These are phyloP conservation scores for Echeneis naucrates DNA, from an alignment of 2,797 vertebrate species.

Conservation along the genomic window DNA sequence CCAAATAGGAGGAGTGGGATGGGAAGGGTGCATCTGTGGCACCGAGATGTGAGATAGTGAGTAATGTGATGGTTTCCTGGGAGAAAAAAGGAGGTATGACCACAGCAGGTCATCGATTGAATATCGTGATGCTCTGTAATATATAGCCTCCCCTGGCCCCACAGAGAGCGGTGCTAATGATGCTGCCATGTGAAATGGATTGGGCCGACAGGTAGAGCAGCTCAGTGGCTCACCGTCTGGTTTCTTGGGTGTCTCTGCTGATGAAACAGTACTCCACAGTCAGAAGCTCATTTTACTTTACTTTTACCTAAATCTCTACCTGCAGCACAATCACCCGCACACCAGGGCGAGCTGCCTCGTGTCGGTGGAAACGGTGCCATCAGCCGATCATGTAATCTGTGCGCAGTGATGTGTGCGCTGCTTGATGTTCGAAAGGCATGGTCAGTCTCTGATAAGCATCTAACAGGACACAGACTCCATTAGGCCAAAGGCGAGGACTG, in stretches of 20 bases:
- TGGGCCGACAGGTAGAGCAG: conserved; percentile 3
- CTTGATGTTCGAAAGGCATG: conserved; percentile 18
- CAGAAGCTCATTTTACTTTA: conserved; percentile 44
- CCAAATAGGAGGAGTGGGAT: conserved; percentile 13
- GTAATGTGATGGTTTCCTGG: conserved; percentile 17
- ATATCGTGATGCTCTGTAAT: conserved; percentile 66
- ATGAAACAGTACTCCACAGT: conserved; percentile 60
- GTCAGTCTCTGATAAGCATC: conserved; percentile 59
- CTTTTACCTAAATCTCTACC: conserved; percentile 31
- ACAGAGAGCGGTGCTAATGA: conserved; percentile 66
- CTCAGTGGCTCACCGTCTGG: conserved; percentile 20
- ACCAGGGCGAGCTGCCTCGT: conserved; percentile 13
- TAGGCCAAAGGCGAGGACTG: conserved; percentile 34
- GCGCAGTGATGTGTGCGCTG: conserved; percentile 31
- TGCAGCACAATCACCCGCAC: conserved; percentile 14
- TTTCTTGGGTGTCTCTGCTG: conserved; percentile 45
- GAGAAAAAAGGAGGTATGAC: conserved; percentile 17
- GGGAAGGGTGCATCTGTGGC: conserved; percentile 23
- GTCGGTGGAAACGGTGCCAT: too few relatives aligned
- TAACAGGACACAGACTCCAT: conserved; percentile 54
- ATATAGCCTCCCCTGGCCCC: conserved; percentile 61
- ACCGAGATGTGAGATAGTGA: conserved; percentile 43
- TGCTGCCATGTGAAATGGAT: conserved; percentile 45
- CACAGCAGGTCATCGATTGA: conserved; percentile 72
- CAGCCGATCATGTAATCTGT: conserved; percentile 39